Evolutionary conservation across 1,140 invertebrate species (phyloP).

Genomic region (Pseudomyrmex flavicornis): DNA sequence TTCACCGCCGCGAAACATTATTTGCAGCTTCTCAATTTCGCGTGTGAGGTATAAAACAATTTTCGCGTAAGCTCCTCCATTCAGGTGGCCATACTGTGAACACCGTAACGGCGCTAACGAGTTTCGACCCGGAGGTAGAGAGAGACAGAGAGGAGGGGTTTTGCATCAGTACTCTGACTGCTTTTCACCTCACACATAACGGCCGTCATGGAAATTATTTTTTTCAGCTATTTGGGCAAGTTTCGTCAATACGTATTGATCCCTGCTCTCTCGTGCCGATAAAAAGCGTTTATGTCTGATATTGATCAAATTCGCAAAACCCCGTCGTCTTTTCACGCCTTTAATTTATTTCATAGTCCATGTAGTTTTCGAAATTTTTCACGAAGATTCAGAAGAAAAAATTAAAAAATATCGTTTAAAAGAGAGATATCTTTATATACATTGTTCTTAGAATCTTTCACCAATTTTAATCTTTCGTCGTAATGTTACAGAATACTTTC

Average conservation of each 20-base stretch:
- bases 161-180: constrained; percentile 52
- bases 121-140: constrained; percentile 59
- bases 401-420: too few species aligned
- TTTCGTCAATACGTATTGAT: constrained; percentile 27
- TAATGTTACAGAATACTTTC: too few species aligned
- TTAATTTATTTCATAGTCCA: neutral
- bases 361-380: too few species aligned
- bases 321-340: neutral
- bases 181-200: constrained; percentile 50
- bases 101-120: constrained; percentile 70
- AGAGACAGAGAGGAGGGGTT: neutral
- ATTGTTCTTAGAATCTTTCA: neutral
- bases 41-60: constrained; percentile 61
- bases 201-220: constrained; percentile 40
- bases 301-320: neutral
- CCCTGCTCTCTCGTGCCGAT: neutral
- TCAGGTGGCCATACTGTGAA: constrained; percentile 64
- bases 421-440: too few species aligned
- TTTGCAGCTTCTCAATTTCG: constrained; percentile 65
- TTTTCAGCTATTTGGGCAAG: constrained; percentile 13
- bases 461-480: neutral
- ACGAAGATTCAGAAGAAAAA: too few species aligned
- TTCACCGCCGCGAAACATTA: constrained; percentile 62
- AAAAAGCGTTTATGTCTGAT: neutral
- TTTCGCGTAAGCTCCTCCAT: constrained; percentile 68